Evolutionary conservation across 1,140 invertebrate genomes (phyloP), one percentile per base, ranked within the genome.

Genomic region (Antheraea pernyi): DNA sequence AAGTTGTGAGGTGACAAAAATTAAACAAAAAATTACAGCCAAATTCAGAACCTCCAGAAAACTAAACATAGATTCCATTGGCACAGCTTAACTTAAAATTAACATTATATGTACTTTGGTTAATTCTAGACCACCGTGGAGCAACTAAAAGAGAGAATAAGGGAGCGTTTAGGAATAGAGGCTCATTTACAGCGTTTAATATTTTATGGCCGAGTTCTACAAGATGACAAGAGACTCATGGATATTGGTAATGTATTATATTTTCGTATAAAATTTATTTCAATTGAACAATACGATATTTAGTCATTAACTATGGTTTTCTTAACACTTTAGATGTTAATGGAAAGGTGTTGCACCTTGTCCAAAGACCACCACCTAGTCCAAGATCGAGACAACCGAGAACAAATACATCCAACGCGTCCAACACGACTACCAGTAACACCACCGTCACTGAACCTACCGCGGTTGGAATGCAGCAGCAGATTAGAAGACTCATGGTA

Each of bases 271-370:
- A 30, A 18, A 65, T 37, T 53, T 46, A 68, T n/a, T 69, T 63
- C 36, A 36, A 58, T 66, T 18, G 39, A 7, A 53, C 36, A 0
- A 4, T 11, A 10, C 11, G 39, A 42, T 7, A 4, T 30, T 30
- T 30, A 30, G 22, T 7, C 39, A 0, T 0, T 42, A 42, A 42
- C 7, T 42, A 42, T 7, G 39, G 7, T 42, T 42, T 8, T 42
- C 2, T 30, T 42, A 42, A 42, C 11, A 11, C 67, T 77, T 7
- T 82, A 98, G 98, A 97, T 95, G 96, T 99, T 11, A 94, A 98
- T 91, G 97, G 97, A 2, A 98, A 98, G 93, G 97, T 98, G 18
- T 95, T 99, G 62, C 98, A 99, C 89, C 94, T 99, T 81, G 98
- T 99, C n/a, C 96, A 98, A 91, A 93, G 97, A 46, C 95, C 97